These are phyloP conservation scores for Neosilurus hyrtlii DNA, from an alignment of 2,797 vertebrate species.

Conservation along the genomic window DNA sequence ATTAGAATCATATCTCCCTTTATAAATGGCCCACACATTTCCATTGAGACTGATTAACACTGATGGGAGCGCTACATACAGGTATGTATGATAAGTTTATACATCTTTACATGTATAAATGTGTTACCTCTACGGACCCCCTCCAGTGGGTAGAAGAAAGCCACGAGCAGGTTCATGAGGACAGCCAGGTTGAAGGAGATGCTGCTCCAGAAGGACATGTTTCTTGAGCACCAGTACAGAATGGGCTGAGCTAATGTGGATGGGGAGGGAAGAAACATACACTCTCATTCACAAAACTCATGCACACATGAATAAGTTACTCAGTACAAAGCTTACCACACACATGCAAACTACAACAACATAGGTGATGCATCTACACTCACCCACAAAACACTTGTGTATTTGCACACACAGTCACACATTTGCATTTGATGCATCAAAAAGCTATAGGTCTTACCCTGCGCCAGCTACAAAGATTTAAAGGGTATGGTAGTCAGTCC, in stretches of 20 bases:
- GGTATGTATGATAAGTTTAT: background rate
- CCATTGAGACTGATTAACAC: background rate
- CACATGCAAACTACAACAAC: background rate
- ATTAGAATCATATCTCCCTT: background rate
- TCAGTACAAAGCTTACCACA: background rate
- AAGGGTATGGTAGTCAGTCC: background rate
- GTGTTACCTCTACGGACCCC: conserved; percentile 85
- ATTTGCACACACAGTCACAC: background rate
- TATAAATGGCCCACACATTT: too few relatives aligned
- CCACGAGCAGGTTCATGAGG: conserved; percentile 97
- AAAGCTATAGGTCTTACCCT: background rate
- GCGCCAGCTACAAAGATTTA: background rate
- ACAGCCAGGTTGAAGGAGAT: conserved; percentile 98
- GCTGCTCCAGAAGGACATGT: conserved; percentile 99
- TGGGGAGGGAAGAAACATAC: background rate
- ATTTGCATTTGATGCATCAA: background rate
- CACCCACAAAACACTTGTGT: background rate
- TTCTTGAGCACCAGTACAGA: conserved; percentile 96
- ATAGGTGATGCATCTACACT: background rate
- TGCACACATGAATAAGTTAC: background rate
- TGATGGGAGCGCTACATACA: too few relatives aligned
- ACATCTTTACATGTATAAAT: background rate
- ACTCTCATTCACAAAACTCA: conserved; percentile 9
- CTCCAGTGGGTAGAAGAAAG: conserved; percentile 96
- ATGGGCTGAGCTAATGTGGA: conserved; percentile 86